Percentiles rank a stretch among this genome's conserved stretches.
Conservation (phyloP, 2,113 vertebrate genomes). For the Oxygymnocypris stewartii region DNA sequence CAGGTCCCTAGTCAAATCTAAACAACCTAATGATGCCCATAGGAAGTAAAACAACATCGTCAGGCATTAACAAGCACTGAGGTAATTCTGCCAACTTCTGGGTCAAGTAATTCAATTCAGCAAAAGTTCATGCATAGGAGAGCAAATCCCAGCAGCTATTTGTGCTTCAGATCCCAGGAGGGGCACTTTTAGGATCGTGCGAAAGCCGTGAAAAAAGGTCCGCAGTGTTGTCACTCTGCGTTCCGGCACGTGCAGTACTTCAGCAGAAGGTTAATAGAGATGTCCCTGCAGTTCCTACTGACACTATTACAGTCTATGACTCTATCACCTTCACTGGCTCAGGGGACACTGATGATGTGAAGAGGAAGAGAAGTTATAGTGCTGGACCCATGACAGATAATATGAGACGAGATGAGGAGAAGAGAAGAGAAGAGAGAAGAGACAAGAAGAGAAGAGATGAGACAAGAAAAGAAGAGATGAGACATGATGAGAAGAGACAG, state of each 20-base stretch:
- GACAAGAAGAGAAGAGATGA: background rate
- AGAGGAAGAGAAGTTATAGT: background rate
- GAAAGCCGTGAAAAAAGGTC: conserved; percentile 22
- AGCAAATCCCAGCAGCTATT: conserved; percentile 24
- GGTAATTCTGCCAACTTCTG: conserved; percentile 21
- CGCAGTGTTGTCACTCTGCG: conserved; percentile 20
- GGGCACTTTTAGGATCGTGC: background rate
- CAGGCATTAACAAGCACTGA: conserved; percentile 24
- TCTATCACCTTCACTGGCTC: conserved; percentile 44
- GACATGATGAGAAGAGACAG: background rate
- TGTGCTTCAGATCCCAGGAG: conserved; percentile 18
- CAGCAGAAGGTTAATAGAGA: conserved; percentile 72
- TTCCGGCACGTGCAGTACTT: conserved; percentile 51
- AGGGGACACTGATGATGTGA: conserved; percentile 50
- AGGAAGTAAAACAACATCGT: conserved; percentile 38
- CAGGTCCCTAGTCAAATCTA: conserved; percentile 9
- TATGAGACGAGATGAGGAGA: conserved; percentile 18
- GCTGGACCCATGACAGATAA: conserved; percentile 10
- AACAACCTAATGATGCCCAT: conserved; percentile 36
- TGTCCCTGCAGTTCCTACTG: conserved; percentile 58
- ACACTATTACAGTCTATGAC: conserved; percentile 40
- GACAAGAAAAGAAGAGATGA: background rate
- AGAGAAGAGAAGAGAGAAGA: background rate
- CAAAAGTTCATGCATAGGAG: conserved; percentile 24
- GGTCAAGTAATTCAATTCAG: conserved; percentile 10